phyloP scores from a whole-genome alignment of 2,113 vertebrate species.

The Pyrgilauda ruficollis region DNA sequence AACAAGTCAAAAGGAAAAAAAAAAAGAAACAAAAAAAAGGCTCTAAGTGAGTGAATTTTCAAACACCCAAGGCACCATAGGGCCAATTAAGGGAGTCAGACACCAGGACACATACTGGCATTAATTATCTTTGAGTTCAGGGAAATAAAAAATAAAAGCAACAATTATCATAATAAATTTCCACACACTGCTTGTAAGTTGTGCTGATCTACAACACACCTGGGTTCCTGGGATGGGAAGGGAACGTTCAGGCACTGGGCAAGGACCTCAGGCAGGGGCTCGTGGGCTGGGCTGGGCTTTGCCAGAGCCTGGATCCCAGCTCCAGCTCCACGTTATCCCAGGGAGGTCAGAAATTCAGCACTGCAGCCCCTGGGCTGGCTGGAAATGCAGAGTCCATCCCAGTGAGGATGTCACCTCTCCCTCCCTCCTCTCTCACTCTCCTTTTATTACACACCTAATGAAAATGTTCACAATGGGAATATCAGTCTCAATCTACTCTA shows the following conservation, averaged over 20 bases:
- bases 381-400: neutral
- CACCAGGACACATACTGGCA: constrained; percentile 81
- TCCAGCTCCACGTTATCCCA: neutral
- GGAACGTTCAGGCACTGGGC: constrained; percentile 61
- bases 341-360: neutral
- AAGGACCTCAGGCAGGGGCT: constrained; percentile 36
- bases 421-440: neutral
- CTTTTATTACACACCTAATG: neutral
- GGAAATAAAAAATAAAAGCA: constrained; percentile 85
- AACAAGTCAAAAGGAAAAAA: constrained; percentile 74
- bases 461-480: constrained; percentile 46
- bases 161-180: constrained; percentile 85
- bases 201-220: constrained; percentile 78
- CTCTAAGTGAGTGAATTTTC: constrained; percentile 77
- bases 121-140: constrained; percentile 83
- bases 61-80: constrained; percentile 76
- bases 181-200: constrained; percentile 77
- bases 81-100: constrained; percentile 83
- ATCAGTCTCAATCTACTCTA: constrained; percentile 15
- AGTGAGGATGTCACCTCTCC: neutral
- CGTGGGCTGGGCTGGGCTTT: constrained; percentile 49
- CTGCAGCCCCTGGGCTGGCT: neutral
- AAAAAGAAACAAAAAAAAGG: neutral
- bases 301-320: constrained; percentile 10
- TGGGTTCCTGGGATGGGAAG: constrained; percentile 69